Evolutionary conservation across 2,797 vertebrate species (phyloP).

Genomic region (Manis javanica): DNA sequence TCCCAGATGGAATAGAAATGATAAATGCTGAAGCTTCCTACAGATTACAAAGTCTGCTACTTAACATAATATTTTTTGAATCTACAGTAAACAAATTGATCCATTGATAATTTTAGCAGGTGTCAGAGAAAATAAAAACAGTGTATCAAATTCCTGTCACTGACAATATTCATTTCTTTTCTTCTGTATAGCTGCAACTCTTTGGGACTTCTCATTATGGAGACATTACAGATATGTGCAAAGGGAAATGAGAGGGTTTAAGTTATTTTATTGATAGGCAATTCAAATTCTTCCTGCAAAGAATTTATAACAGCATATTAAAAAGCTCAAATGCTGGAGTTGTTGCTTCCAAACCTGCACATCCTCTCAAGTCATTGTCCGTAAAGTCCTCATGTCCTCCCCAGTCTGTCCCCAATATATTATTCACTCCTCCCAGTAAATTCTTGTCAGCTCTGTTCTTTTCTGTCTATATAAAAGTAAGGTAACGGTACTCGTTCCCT

Average conservation of each 20-base stretch:
- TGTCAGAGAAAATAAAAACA: conserved; percentile 66
- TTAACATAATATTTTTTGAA: conserved; percentile 47
- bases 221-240: conserved; percentile 53
- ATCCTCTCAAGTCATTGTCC: not conserved
- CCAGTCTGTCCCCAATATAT: not conserved
- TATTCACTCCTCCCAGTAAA: not conserved
- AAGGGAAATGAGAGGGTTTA: not conserved
- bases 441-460: not conserved
- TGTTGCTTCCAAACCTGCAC: not conserved
- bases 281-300: conserved; percentile 47
- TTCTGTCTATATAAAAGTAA: not conserved
- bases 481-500: not conserved
- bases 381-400: conserved; percentile 5
- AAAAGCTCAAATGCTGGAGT: conserved; percentile 29
- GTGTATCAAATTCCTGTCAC: conserved; percentile 12
- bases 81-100: conserved; percentile 31
- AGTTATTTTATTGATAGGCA: conserved; percentile 58
- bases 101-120: conserved; percentile 53
- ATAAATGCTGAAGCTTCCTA: not conserved
- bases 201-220: not conserved
- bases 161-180: not conserved
- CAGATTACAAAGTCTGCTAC: not conserved
- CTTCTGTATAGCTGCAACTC: not conserved
- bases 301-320: conserved; percentile 32
- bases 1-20: not conserved